phyloP scores from a whole-genome alignment of 2,888 invertebrate genomes.

The Bembecia ichneumoniformis region DNA sequence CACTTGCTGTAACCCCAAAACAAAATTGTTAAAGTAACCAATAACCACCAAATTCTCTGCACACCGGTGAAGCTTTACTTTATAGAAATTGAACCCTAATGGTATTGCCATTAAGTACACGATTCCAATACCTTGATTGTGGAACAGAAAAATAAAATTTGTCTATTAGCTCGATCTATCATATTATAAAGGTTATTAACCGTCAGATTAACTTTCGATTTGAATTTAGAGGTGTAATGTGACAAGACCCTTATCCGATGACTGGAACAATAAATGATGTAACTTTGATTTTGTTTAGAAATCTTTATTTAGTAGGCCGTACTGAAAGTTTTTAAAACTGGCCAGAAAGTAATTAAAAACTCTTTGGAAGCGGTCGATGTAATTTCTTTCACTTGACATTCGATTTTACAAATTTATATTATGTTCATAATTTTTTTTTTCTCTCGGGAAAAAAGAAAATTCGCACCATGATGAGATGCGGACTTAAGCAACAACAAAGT shows the following conservation, averaged over 20 bases:
- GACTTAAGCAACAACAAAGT: too few species aligned
- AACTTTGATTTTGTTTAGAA: not conserved
- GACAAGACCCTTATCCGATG: conserved; percentile 35
- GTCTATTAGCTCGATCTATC: conserved; percentile 38
- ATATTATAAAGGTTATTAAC: conserved; percentile 39
- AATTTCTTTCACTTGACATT: too few species aligned
- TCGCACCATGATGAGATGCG: too few species aligned
- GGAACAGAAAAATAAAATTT: not conserved
- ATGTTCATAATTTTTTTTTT: too few species aligned
- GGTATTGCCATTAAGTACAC: not conserved
- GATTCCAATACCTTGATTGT: not conserved
- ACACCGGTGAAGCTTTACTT: not conserved
- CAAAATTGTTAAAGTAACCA: conserved; percentile 33
- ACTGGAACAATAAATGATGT: conserved; percentile 5
- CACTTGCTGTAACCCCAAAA: conserved; percentile 34
- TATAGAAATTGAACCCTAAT: not conserved
- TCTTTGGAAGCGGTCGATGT: too few species aligned
- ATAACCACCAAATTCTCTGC: conserved; percentile 8
- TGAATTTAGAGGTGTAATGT: conserved; percentile 38
- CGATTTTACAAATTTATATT: too few species aligned
- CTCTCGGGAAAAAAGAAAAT: too few species aligned
- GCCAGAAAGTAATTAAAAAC: too few species aligned
- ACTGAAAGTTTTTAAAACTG: too few species aligned
- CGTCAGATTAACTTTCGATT: conserved; percentile 54
- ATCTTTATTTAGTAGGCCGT: not conserved